Evolutionary conservation across 2,888 invertebrate species (phyloP).

Genomic region (Lasioglossum lativentre): DNA sequence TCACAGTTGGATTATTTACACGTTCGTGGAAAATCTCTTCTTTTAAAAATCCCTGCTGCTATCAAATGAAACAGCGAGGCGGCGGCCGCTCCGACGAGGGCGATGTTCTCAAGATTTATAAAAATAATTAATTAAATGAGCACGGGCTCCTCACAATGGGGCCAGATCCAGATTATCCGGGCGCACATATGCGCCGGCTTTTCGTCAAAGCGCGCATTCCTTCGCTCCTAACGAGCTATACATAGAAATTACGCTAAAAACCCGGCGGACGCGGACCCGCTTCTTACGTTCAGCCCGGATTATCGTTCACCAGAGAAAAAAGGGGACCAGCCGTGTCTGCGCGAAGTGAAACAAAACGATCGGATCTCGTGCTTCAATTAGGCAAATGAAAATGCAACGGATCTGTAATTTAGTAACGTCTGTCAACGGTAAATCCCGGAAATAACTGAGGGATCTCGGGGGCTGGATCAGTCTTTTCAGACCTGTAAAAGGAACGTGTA

Average conservation of each 20-base stretch:
- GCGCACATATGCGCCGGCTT: background rate
- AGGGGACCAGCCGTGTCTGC: background rate
- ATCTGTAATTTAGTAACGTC: conserved; percentile 34
- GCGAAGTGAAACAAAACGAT: conserved; percentile 18
- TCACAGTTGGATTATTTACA: background rate
- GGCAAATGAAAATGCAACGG: conserved; percentile 65
- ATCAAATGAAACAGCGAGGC: background rate
- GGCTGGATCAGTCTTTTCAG: background rate
- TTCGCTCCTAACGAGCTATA: background rate
- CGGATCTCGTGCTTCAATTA: conserved; percentile 59
- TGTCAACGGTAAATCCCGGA: conserved; percentile 24
- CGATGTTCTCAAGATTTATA: background rate
- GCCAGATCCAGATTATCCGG: background rate
- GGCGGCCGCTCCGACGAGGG: background rate
- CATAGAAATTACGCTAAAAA: conserved; percentile 2
- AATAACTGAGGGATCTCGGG: background rate
- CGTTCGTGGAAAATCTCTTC: background rate
- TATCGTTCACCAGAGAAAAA: conserved; percentile 7
- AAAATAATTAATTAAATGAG: conserved; percentile 9
- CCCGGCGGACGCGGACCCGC: background rate
- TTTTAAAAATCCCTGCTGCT: background rate
- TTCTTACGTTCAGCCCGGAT: conserved; percentile 31
- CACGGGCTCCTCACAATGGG: background rate
- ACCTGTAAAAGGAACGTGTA: background rate
- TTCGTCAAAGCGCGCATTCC: background rate